phyloP scores from a whole-genome alignment of 35 echinoderm and acorn worm species.

The Holothuria glaberrima region DNA sequence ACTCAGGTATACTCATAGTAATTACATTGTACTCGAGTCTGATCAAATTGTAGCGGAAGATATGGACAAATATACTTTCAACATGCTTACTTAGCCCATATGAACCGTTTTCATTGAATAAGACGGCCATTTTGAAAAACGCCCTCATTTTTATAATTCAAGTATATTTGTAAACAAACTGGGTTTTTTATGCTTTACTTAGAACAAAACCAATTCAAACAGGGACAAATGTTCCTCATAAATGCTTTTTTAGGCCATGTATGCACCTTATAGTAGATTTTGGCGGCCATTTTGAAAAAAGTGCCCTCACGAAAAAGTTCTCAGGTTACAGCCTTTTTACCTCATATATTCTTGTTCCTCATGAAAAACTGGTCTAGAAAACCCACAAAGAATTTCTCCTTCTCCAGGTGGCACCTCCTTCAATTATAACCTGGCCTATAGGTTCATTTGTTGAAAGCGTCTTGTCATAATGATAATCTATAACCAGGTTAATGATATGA shows the following conservation, averaged over 20 bases:
- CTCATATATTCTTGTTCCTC: no score
- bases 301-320: no score
- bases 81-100: not conserved
- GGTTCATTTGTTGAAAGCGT: no score
- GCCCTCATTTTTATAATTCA: not conserved
- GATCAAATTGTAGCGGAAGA: not conserved
- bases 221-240: not conserved
- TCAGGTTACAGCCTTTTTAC: no score
- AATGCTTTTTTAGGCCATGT: not conserved
- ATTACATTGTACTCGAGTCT: not conserved
- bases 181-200: not conserved
- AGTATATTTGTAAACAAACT: not conserved
- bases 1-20: conserved; percentile 6
- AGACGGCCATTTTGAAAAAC: not conserved
- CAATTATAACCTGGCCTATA: no score
- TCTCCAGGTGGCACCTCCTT: no score
- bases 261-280: no score
- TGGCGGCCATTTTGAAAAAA: no score
- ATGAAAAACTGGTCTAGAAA: no score
- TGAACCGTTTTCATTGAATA: not conserved
- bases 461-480: no score
- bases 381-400: no score
- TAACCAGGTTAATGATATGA: no score
- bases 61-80: not conserved
- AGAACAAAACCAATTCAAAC: not conserved